Base-by-base conservation (phyloP, 2,797 vertebrate species). In the Prionace glauca region DNA sequence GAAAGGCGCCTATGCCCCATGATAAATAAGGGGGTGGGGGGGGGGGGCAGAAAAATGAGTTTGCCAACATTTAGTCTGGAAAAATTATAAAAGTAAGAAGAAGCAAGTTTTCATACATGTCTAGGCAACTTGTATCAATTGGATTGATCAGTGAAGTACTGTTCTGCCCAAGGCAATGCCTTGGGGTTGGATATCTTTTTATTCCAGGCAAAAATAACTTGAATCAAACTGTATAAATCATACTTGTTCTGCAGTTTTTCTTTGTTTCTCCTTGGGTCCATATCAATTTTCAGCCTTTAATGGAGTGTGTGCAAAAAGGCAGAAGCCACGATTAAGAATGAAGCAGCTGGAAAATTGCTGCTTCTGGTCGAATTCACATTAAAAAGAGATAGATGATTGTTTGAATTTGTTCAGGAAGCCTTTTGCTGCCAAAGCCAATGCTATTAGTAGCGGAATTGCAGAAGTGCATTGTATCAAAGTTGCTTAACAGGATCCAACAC, bases 141-240 rank as follows among this genome's bases (percentile, higher is more conserved):
- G 90, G 45, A 77, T 77, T 72, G 93, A 60, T 95, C 71, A 77
- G 24, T n/a, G 71, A 60, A 95, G 45, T 22, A 95, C 50, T 56
- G 26, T 77, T 32, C 60, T 77, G 45, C 93, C 26, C 10, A 77
- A 60, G 29, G 67, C 93, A 77, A 74, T 74, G 41, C 93, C 93
- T 95, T 26, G 29, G 45, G 71, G 41, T 72, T 56, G 14, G 45
- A 7, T 95, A 56, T 65, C 26, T 3, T 91, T 91, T 95, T 16
- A 32, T 29, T 77, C 11, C 20, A n/a, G 93, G 71, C n/a, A 45
- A 95, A 95, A 95, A 95, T 74, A 95, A 95, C 71, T 77, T 77
- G 71, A 95, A 77, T 95, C 71, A 95, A 95, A 50, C 1, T 3
- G 67, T 45, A 95, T 95, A 77, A 92, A 92, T 95, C 69, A 77